Percentiles rank a stretch among this genome's conserved stretches.
phyloP scores from a whole-genome alignment of 2,888 invertebrate species.

The Pachycephus smyrnensis region DNA sequence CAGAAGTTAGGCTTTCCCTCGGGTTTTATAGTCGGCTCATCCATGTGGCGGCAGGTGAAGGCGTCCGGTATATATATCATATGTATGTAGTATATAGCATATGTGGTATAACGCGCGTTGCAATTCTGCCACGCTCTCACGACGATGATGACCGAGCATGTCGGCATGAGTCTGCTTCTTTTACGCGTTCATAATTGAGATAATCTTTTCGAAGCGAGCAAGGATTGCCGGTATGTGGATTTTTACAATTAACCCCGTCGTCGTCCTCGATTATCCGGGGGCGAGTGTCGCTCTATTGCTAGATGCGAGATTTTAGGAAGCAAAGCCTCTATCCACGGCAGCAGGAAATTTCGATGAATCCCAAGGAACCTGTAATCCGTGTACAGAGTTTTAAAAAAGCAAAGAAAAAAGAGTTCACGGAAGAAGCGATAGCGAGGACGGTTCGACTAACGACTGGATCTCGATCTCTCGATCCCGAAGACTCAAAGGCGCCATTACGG shows the following conservation, averaged over 20 bases:
- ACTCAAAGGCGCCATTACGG: slow-evolving; percentile 21
- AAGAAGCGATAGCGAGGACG: too few relatives aligned
- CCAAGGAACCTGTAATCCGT: too few relatives aligned
- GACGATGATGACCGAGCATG: slow-evolving; percentile 54
- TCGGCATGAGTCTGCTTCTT: slow-evolving; percentile 58
- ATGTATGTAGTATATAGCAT: slow-evolving; percentile 1
- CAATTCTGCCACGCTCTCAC: slow-evolving; percentile 41
- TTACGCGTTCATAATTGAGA: slow-evolving; percentile 62
- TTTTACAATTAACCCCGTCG: slow-evolving; percentile 46
- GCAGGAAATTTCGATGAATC: too few relatives aligned
- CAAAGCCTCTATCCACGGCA: too few relatives aligned
- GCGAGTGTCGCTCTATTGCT: too few relatives aligned
- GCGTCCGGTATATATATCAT: slow-evolving; percentile 36
- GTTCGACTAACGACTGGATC: neutral
- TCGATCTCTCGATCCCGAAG: neutral
- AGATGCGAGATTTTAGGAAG: too few relatives aligned
- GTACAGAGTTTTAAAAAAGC: too few relatives aligned
- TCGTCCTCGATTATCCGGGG: too few relatives aligned
- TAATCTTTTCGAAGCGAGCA: slow-evolving; percentile 52
- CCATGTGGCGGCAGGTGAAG: slow-evolving; percentile 48
- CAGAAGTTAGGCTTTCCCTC: slow-evolving; percentile 46
- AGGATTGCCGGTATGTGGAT: slow-evolving; percentile 54
- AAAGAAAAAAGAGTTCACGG: too few relatives aligned
- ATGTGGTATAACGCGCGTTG: slow-evolving; percentile 26
- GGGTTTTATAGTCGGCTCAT: slow-evolving; percentile 49